Evolutionary conservation across 2,113 vertebrate species (phyloP).

Genomic region (Entelurus aequoreus): DNA sequence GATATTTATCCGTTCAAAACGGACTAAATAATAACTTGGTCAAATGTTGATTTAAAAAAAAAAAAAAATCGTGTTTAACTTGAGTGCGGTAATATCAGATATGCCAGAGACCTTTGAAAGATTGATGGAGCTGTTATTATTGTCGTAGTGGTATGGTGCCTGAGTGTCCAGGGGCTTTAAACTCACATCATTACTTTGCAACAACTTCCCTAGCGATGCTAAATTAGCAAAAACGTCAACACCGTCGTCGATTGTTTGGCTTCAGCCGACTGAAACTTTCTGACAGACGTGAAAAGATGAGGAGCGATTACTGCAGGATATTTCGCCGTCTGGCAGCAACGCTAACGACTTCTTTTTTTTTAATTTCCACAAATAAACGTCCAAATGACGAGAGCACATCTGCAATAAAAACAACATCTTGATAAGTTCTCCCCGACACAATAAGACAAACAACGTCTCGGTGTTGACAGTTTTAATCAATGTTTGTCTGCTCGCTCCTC

Average conservation of each 20-base stretch:
- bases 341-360: background rate
- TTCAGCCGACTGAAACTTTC: background rate
- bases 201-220: background rate
- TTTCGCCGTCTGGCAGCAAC: conserved; percentile 23
- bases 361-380: background rate
- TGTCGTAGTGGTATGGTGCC: no score
- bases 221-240: background rate
- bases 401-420: conserved; percentile 12
- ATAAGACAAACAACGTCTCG: conserved; percentile 12
- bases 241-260: background rate
- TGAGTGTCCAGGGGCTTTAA: background rate
- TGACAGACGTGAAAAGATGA: conserved; percentile 5
- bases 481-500: background rate
- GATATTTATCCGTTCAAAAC: no score
- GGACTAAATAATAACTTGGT: background rate
- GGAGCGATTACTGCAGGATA: conserved; percentile 24
- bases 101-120: background rate
- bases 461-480: background rate
- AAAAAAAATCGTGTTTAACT: background rate
- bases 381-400: conserved; percentile 3
- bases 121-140: conserved; percentile 2
- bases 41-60: background rate
- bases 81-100: conserved; percentile 11
- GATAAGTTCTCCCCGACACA: conserved; percentile 21
- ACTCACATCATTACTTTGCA: background rate